phyloP scores from a whole-genome alignment of 2,797 vertebrate genomes.

The Neopelma chrysocephalum region DNA sequence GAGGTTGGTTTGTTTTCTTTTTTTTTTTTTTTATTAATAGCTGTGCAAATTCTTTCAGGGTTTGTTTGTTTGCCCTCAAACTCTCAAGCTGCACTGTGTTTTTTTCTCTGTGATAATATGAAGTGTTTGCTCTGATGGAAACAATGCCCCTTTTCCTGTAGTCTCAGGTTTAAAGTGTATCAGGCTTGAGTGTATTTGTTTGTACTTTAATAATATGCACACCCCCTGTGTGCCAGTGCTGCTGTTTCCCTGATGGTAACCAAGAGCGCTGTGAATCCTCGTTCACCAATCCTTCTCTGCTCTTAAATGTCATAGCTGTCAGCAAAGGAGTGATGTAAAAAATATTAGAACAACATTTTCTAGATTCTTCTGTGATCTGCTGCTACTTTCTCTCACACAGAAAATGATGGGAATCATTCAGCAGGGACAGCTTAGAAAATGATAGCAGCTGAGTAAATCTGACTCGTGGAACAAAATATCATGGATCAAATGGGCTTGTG shows the following conservation, averaged over 20 bases:
- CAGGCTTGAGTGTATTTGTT: slow-evolving; percentile 10
- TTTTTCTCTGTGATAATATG: not conserved
- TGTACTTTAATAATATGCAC: slow-evolving; percentile 32
- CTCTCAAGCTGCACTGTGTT: not conserved
- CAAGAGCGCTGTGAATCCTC: not conserved
- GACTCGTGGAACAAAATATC: slow-evolving; percentile 65
- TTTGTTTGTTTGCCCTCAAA: not conserved
- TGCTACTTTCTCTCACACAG: slow-evolving; percentile 16
- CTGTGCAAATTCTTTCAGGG: not conserved
- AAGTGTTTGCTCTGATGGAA: not conserved
- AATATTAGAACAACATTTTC: slow-evolving; percentile 62
- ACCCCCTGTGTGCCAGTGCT: not conserved
- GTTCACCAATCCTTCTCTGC: slow-evolving; percentile 17
- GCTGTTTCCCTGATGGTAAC: slow-evolving; percentile 13
- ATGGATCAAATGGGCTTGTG: slow-evolving; percentile 61
- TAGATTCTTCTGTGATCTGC: slow-evolving; percentile 62
- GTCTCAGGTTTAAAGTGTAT: slow-evolving; percentile 28
- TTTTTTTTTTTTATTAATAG: not conserved
- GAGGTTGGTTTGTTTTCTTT: not conserved
- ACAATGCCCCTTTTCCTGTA: not conserved
- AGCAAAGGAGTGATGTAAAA: slow-evolving; percentile 54
- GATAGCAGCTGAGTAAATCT: slow-evolving; percentile 61
- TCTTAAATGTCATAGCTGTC: slow-evolving; percentile 65
- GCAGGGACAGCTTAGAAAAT: slow-evolving; percentile 47
- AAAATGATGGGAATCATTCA: slow-evolving; percentile 53